Evolutionary conservation across 30 jellyfish, hydroid and myxozoan genomes (phyloP).

Genomic region (Pelagia noctiluca): DNA sequence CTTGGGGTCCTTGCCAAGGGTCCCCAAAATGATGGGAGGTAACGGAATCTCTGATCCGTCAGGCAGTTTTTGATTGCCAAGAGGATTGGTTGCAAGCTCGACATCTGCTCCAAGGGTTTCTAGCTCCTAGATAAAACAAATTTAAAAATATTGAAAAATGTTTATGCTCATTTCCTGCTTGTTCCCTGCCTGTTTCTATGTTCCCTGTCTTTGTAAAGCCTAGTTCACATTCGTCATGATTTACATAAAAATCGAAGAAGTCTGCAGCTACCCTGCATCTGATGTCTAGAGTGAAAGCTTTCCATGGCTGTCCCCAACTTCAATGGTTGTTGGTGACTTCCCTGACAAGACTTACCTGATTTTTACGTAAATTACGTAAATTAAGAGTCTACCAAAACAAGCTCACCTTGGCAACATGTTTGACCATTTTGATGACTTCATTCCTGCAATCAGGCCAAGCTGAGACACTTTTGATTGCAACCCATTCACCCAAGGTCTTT

Average conservation of each 20-base stretch:
- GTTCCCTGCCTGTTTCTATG: no score
- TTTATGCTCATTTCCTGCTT: no score
- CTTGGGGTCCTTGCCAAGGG: slow-evolving; percentile 72
- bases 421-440: slow-evolving; percentile 77
- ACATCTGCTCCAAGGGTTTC: slow-evolving; percentile 81
- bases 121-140: slow-evolving; percentile 60
- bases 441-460: slow-evolving; percentile 83
- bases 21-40: slow-evolving; percentile 92
- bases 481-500: slow-evolving; percentile 77
- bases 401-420: slow-evolving; percentile 75
- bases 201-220: no score
- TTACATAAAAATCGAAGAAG: no score
- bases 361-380: no score
- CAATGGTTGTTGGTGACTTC: no score
- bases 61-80: slow-evolving; percentile 54
- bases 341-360: no score
- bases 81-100: slow-evolving; percentile 88
- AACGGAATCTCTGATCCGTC: slow-evolving; percentile 79
- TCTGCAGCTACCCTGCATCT: no score
- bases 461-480: slow-evolving; percentile 90
- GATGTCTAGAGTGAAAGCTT: no score
- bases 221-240: no score
- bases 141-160: no score
- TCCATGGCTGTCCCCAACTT: no score
- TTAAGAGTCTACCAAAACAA: background rate